Evolutionary conservation across 1,140 invertebrate species (phyloP).

Genomic region (Drosophila lowei): DNA sequence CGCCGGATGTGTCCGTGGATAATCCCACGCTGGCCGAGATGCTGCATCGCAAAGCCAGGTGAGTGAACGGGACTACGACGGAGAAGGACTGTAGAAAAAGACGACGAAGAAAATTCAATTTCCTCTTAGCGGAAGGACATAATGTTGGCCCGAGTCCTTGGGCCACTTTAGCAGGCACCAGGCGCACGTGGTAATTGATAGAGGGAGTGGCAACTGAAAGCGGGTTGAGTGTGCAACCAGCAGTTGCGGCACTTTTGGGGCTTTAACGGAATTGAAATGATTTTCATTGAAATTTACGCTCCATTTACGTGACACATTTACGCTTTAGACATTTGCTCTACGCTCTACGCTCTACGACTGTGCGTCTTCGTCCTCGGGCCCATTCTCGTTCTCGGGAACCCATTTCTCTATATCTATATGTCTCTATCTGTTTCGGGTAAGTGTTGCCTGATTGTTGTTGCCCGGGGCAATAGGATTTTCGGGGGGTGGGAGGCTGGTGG

Average conservation of each 20-base stretch:
- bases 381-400: constrained; percentile 8
- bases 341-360: constrained; percentile 32
- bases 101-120: constrained; percentile 71
- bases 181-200: constrained; percentile 44
- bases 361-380: neutral
- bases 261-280: constrained; percentile 77
- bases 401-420: constrained; percentile 25
- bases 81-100: constrained; percentile 20
- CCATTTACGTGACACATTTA: constrained; percentile 82
- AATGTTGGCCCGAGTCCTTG: constrained; percentile 47
- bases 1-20: constrained; percentile 83
- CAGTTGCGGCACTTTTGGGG: constrained; percentile 68
- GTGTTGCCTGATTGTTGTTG: constrained; percentile 70
- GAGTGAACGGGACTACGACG: constrained; percentile 71
- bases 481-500: neutral
- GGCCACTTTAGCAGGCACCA: constrained; percentile 46
- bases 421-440: constrained; percentile 54
- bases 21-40: constrained; percentile 88
- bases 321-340: constrained; percentile 74
- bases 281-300: constrained; percentile 82
- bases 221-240: constrained; percentile 7
- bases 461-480: constrained; percentile 34
- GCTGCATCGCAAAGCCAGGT: constrained; percentile 86
- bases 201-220: neutral
- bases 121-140: constrained; percentile 70